Evolutionary conservation across 1,140 invertebrate genomes (phyloP).

Genomic region (Drosophila eugracilis): DNA sequence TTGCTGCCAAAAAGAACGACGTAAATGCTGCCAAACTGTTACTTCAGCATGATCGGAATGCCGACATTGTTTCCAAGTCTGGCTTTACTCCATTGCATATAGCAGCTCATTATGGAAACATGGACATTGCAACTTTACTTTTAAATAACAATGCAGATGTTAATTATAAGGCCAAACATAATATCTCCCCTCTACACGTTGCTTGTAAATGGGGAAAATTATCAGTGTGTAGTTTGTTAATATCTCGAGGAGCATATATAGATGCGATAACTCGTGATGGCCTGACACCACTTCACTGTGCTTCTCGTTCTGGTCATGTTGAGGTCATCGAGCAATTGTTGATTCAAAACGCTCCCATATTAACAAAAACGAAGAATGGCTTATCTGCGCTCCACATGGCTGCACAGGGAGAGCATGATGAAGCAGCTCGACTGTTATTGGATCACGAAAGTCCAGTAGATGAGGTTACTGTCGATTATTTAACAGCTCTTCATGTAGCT

Average conservation of each 20-base stretch:
- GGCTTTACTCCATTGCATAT: conserved; percentile 99
- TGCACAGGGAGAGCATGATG: conserved; percentile 98
- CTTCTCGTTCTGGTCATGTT: conserved; percentile 97
- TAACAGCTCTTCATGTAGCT: conserved; percentile 98
- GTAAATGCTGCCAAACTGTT: conserved; percentile 96
- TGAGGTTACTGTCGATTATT: conserved; percentile 98
- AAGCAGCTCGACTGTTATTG: conserved; percentile 95
- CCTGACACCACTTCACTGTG: conserved; percentile 96
- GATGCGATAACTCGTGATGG: conserved; percentile 98
- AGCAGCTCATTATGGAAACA: conserved; percentile 99
- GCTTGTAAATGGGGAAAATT: conserved; percentile 86
- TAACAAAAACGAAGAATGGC: conserved; percentile 99
- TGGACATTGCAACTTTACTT: conserved; percentile 95
- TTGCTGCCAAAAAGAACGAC: conserved; percentile 99
- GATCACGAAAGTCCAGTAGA: conserved; percentile 98
- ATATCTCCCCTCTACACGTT: conserved; percentile 96
- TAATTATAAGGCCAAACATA: conserved; percentile 98
- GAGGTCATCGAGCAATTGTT: conserved; percentile 97
- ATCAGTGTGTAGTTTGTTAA: conserved; percentile 91
- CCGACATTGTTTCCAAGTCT: conserved; percentile 97
- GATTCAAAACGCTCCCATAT: conserved; percentile 96
- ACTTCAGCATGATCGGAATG: conserved; percentile 97
- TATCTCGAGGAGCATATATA: conserved; percentile 95
- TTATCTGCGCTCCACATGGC: conserved; percentile 96
- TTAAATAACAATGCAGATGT: conserved; percentile 97